phyloP scores from a whole-genome alignment of 2,113 vertebrate species.

The Anolis carolinensis region DNA sequence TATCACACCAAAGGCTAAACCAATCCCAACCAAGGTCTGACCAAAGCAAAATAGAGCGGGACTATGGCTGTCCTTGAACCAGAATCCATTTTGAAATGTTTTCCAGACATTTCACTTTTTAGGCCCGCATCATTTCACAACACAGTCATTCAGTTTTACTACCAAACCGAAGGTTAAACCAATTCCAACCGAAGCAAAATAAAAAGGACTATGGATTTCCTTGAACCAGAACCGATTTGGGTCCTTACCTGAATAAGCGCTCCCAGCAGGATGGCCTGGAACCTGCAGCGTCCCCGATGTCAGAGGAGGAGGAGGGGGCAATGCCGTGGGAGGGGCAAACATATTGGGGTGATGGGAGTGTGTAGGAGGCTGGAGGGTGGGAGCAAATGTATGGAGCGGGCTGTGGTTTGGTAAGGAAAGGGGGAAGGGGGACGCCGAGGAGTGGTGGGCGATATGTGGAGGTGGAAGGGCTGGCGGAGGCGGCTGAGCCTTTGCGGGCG shows the following conservation, averaged over 20 bases:
- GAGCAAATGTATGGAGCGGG: slow-evolving; percentile 87
- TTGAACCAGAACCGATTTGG: too few species aligned
- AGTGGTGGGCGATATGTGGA: slow-evolving; percentile 84
- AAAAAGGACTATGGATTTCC: too few species aligned
- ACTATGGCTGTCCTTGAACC: too few species aligned
- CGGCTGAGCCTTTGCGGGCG: slow-evolving; percentile 89
- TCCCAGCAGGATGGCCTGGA: slow-evolving; percentile 92
- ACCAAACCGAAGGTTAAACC: too few species aligned
- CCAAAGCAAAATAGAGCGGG: too few species aligned
- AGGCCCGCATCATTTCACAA: too few species aligned
- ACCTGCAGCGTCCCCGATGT: slow-evolving; percentile 94
- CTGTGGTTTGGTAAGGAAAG: slow-evolving; percentile 87
- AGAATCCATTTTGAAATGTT: too few species aligned
- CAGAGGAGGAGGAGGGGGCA: slow-evolving; percentile 96
- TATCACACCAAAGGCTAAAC: too few species aligned
- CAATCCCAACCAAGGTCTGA: too few species aligned
- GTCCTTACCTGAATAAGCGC: slow-evolving; percentile 91
- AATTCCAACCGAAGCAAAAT: too few species aligned
- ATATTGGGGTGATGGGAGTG: slow-evolving; percentile 98
- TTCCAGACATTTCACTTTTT: too few species aligned
- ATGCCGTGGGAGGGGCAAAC: slow-evolving; percentile 95
- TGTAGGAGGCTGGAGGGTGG: slow-evolving; percentile 86
- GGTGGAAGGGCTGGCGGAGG: slow-evolving; percentile 62
- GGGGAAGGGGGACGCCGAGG: slow-evolving; percentile 84
- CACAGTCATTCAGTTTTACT: too few species aligned